A percentile compares a stretch with the other conserved stretches of the same genome.
These are phyloP conservation scores for Labrus mixtus DNA, from an alignment of 2,113 vertebrate genomes.

Conservation along the genomic window DNA sequence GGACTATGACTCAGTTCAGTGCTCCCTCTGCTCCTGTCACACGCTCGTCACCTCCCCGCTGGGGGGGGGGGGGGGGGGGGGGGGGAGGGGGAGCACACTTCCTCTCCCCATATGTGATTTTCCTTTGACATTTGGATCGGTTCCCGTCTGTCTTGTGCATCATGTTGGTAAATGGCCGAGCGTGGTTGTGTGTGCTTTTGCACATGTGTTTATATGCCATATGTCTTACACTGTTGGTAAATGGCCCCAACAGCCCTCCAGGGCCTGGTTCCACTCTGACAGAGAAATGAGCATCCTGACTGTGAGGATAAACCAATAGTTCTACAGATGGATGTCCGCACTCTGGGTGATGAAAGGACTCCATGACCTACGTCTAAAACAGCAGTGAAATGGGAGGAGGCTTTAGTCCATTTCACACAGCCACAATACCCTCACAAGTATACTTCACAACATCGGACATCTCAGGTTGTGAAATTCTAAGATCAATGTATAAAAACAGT, in stretches of 20 bases:
- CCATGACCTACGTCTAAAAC: slow-evolving; percentile 41
- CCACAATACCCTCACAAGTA: not conserved
- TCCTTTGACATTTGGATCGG: slow-evolving; percentile 65
- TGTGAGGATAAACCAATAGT: slow-evolving; percentile 53
- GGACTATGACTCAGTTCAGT: slow-evolving; percentile 65
- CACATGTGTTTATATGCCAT: slow-evolving; percentile 63
- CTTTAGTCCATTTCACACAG: slow-evolving; percentile 12
- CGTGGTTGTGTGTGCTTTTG: slow-evolving; percentile 44
- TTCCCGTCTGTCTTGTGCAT: slow-evolving; percentile 60
- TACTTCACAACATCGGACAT: too few species aligned
- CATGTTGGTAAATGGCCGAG: slow-evolving; percentile 43
- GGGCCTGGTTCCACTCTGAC: slow-evolving; percentile 55
- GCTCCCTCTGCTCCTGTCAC: slow-evolving; percentile 51
- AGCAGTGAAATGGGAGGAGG: not conserved
- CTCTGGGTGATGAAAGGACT: slow-evolving; percentile 55
- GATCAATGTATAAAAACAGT: too few species aligned
- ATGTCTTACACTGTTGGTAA: slow-evolving; percentile 70
- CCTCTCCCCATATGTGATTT: slow-evolving; percentile 48
- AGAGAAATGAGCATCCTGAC: slow-evolving; percentile 65
- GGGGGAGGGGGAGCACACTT: too few species aligned
- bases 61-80: too few species aligned
- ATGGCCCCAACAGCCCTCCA: slow-evolving; percentile 36
- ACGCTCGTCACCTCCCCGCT: slow-evolving; percentile 56
- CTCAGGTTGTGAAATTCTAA: too few species aligned
- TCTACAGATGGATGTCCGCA: slow-evolving; percentile 52